Evolutionary conservation across 1,140 invertebrate species (phyloP).

Genomic region (Pachypeltis micranthus): DNA sequence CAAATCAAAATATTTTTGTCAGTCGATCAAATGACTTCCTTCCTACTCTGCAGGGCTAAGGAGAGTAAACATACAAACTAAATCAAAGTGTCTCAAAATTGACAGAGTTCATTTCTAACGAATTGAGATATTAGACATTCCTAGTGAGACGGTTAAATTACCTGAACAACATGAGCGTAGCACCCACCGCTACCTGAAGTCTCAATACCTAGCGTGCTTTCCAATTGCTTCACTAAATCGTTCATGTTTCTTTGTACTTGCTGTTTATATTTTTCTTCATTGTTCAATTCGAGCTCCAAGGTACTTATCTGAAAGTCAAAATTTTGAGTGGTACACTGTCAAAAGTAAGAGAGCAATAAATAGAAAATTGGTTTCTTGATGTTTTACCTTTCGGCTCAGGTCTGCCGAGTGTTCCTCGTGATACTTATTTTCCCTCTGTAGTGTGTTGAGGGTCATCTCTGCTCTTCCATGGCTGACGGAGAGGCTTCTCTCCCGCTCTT

Average conservation of each 20-base stretch:
- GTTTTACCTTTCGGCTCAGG: constrained; percentile 48
- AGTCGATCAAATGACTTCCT: too few species aligned
- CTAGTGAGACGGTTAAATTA: neutral
- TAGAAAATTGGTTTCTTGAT: neutral
- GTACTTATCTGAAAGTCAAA: constrained; percentile 34
- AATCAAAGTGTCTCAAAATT: too few species aligned
- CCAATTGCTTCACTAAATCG: constrained; percentile 54
- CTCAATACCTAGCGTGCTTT: constrained; percentile 51
- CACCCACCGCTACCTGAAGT: constrained; percentile 8
- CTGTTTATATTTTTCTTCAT: constrained; percentile 54
- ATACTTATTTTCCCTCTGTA: constrained; percentile 58
- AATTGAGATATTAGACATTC: neutral
- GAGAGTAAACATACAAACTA: too few species aligned
- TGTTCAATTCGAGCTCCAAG: constrained; percentile 53
- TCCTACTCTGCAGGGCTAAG: too few species aligned
- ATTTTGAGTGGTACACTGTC: constrained; percentile 6
- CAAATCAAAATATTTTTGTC: too few species aligned
- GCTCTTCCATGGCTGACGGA: constrained; percentile 47
- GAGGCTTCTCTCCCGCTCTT: constrained; percentile 56
- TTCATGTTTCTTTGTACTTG: constrained; percentile 42
- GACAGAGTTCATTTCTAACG: too few species aligned
- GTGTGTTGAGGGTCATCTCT: constrained; percentile 55
- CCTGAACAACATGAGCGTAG: neutral
- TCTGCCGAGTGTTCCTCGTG: constrained; percentile 64
- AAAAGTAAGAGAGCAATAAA: neutral